phyloP scores from a whole-genome alignment of 1,140 invertebrate genomes.

The Heliconius nattereri region DNA sequence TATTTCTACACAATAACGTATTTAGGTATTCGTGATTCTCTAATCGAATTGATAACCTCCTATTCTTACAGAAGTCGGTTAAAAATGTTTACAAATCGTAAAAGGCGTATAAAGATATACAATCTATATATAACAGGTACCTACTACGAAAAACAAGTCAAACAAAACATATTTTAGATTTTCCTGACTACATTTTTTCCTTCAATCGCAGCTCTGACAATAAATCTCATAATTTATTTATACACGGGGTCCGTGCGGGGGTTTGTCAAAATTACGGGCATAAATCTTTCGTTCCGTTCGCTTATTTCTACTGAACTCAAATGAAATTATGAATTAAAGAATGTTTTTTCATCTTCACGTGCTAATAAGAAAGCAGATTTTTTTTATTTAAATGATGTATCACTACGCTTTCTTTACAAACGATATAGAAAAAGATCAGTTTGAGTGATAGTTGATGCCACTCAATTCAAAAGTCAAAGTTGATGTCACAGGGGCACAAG shows the following conservation, averaged over 20 bases:
- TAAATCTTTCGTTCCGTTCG: constrained; percentile 40
- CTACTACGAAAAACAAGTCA: background rate
- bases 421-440: no score
- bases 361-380: background rate
- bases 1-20: no score
- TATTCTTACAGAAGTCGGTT: no score
- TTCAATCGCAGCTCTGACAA: constrained; percentile 47
- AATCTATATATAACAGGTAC: background rate
- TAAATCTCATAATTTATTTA: constrained; percentile 57
- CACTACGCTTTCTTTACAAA: background rate
- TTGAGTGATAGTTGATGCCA: no score
- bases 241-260: constrained; percentile 44
- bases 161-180: constrained; percentile 1
- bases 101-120: background rate
- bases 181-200: constrained; percentile 38
- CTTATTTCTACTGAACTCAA: constrained; percentile 42
- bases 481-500: no score
- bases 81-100: no score
- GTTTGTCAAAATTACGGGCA: constrained; percentile 53
- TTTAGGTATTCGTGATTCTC: no score
- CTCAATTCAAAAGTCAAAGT: no score
- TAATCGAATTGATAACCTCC: no score
- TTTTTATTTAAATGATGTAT: background rate
- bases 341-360: constrained; percentile 27
- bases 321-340: constrained; percentile 45